Evolutionary conservation across 2,113 vertebrate species (phyloP), one percentile per base, ranked within the genome.

Genomic region (Ctenomys sociabilis): DNA sequence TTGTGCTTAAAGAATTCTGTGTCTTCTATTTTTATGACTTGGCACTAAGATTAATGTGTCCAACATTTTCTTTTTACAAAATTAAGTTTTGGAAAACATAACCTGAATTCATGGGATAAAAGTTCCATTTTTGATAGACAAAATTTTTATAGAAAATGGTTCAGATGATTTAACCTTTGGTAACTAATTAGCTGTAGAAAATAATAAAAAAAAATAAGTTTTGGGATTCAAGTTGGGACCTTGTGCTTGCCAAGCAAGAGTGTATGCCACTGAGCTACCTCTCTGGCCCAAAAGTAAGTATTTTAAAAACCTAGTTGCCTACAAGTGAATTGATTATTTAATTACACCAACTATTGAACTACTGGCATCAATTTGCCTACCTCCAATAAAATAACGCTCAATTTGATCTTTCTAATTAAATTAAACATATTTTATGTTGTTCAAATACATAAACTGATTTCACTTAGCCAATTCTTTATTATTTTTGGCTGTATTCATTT

Each of bases 401-500:
- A 30, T 64, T 14, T 72, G 8, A 72, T 70, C 5, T 77, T 92
- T 10, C 14, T 57, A 40, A 88, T 78, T 45, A 73, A 92, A 63
- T 86, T 81, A 92, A 88, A 68, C 37, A 66, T 52, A 84, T 0
- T 85, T 73, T 19, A 68, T 32, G 88, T 5, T 12, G 28, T 77
- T 87, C 5, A 64, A n/a, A 63, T 80, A 49, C 61, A 12, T 82
- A 88, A 45, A 17, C n/a, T 87, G n/a, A 66, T 14, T 43, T 26
- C 82, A 86, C 14, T 90, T 89, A 77, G 40, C 2, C 43, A 89
- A 88, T 84, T 95, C 28, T 32, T 93, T 80, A 91, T 52, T 77
- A 84, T 86, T 86, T 68, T 35, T 4, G 11, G 35, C 54, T 88
- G 2, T 19, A 80, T 22, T 54, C 4, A 63, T 78, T 94, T 57